Conservation (phyloP, 1,140 invertebrate species). For the Brachionus rotundiformis region DNA sequence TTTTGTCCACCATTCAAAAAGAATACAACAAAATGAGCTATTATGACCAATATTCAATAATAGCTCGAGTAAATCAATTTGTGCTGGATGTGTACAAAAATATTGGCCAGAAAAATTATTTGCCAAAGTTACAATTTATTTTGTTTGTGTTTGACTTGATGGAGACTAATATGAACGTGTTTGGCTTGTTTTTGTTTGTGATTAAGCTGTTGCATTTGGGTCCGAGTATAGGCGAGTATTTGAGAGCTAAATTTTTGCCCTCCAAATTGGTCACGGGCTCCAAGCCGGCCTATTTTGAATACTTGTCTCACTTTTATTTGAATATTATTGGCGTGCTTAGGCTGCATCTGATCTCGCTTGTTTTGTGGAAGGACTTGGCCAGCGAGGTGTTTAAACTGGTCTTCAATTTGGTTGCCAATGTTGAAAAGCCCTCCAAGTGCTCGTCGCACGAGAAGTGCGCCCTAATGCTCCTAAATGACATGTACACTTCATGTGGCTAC, state of each 20-base stretch:
- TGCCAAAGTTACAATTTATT: conserved; percentile 90
- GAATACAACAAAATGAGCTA: conserved; percentile 84
- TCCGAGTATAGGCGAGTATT: neutral
- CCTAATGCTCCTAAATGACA: conserved; percentile 85
- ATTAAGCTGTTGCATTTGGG: conserved; percentile 68
- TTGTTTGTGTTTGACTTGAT: conserved; percentile 93
- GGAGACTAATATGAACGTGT: conserved; percentile 90
- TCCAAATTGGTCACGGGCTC: neutral
- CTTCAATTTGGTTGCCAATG: conserved; percentile 84
- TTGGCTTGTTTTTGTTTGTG: conserved; percentile 86
- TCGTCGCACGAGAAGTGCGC: conserved; percentile 90
- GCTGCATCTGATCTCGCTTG: conserved; percentile 38
- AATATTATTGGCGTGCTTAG: conserved; percentile 28
- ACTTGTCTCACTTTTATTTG: conserved; percentile 47
- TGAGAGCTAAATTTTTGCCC: conserved; percentile 20
- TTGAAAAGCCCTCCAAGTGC: conserved; percentile 86
- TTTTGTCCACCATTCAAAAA: conserved; percentile 59
- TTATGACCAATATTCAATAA: conserved; percentile 93
- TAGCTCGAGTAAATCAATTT: conserved; percentile 76
- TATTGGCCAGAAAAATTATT: conserved; percentile 71
- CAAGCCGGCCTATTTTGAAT: conserved; percentile 60
- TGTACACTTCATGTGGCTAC: conserved; percentile 82
- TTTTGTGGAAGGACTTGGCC: conserved; percentile 35
- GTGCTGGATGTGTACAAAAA: conserved; percentile 77
- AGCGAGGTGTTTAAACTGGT: conserved; percentile 66